Evolutionary conservation across 2,888 invertebrate species (phyloP).

Genomic region (Aspidiotus destructor): DNA sequence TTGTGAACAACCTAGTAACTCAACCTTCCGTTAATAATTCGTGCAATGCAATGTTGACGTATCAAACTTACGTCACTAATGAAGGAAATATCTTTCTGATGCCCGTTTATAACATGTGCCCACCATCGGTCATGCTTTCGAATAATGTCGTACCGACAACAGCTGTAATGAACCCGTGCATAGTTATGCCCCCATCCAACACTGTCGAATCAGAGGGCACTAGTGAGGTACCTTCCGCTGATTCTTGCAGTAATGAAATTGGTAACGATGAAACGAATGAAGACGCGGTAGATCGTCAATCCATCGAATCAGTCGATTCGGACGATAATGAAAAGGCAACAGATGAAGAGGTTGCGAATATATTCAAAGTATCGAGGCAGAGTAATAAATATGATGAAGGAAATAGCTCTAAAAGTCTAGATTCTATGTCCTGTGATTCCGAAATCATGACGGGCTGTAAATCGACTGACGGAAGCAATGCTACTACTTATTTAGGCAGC

Average conservation of each 20-base stretch:
- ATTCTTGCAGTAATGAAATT: background rate
- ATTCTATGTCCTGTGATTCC: background rate
- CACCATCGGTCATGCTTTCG: conserved; percentile 11
- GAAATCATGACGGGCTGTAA: background rate
- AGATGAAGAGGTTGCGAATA: conserved; percentile 24
- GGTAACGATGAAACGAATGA: background rate
- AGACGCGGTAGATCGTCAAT: background rate
- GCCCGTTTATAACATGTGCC: conserved; percentile 10
- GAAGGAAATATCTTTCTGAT: conserved; percentile 28
- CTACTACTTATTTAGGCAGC: background rate
- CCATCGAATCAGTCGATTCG: background rate
- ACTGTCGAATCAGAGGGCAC: background rate
- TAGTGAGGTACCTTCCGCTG: background rate
- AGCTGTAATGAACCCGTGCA: conserved; percentile 16
- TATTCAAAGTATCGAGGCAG: conserved; percentile 5
- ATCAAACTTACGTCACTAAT: conserved; percentile 27
- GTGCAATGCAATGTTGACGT: conserved; percentile 16
- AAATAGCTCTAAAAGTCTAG: background rate
- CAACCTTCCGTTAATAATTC: conserved; percentile 10
- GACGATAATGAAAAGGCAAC: conserved; percentile 23
- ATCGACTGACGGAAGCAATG: background rate
- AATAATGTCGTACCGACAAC: conserved; percentile 7
- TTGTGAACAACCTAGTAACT: conserved; percentile 12
- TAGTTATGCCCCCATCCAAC: conserved; percentile 13
- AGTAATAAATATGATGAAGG: background rate